phyloP scores from a whole-genome alignment of 2,113 vertebrate genomes.

The Onychostruthus taczanowskii region DNA sequence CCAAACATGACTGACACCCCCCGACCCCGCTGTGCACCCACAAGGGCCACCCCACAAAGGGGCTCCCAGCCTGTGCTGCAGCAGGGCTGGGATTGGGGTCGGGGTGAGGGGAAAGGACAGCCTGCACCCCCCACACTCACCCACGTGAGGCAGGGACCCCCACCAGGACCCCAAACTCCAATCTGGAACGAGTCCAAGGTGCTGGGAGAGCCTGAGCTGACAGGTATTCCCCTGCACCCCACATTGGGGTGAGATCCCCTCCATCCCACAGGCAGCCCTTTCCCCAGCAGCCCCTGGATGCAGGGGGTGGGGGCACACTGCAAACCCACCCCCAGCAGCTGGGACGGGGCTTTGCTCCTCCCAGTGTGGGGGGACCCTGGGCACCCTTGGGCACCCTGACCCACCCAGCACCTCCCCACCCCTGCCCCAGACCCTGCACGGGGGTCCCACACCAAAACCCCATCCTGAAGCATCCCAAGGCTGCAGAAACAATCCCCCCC shows the following conservation, averaged over 20 bases:
- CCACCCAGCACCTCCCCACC: neutral
- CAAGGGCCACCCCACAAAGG: fast-evolving
- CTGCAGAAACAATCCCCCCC: neutral
- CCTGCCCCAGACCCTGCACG: neutral
- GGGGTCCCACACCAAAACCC: neutral
- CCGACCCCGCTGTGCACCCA: fast-evolving
- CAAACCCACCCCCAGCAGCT: neutral
- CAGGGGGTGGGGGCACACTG: fast-evolving
- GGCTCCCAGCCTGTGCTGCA: fast-evolving
- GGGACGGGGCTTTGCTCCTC: neutral
- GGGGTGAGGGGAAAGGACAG: neutral
- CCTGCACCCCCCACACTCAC: neutral
- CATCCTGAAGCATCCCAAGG: neutral
- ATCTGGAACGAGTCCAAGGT: neutral
- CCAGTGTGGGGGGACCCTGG: too few relatives aligned
- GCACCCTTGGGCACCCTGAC: neutral
- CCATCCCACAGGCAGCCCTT: neutral
- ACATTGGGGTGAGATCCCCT: neutral
- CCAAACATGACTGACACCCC: neutral
- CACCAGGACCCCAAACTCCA: neutral
- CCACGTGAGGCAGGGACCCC: neutral
- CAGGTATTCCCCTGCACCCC: neutral
- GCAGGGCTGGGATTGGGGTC: neutral
- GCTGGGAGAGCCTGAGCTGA: neutral
- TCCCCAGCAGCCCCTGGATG: neutral